Percentiles rank a stretch among this genome's conserved stretches.
phyloP scores from a whole-genome alignment of 2,888 invertebrate species.

The Dicyrtoma fusca region DNA sequence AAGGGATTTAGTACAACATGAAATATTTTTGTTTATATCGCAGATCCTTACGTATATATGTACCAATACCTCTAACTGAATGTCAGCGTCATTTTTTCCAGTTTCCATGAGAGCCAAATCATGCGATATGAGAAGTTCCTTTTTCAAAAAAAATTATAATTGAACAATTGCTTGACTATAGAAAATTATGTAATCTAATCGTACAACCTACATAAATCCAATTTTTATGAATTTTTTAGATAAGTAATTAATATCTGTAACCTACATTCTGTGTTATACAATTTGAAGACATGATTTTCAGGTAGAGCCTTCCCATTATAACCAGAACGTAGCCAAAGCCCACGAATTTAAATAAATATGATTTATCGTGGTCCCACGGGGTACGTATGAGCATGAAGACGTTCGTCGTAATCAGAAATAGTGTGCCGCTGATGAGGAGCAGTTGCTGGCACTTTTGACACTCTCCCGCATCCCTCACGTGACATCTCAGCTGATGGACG shows the following conservation, averaged over 20 bases:
- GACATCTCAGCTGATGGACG: constrained; percentile 16
- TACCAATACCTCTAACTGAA: constrained; percentile 31
- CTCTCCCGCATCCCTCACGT: not conserved
- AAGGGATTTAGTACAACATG: too few species aligned
- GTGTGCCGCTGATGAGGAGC: not conserved
- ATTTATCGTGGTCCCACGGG: not conserved
- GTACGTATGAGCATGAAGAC: constrained; percentile 2
- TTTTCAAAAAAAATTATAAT: not conserved
- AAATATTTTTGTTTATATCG: too few species aligned
- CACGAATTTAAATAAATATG: not conserved
- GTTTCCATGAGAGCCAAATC: constrained; percentile 5
- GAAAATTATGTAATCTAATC: not conserved
- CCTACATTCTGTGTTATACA: constrained; percentile 19
- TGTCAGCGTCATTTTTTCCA: not conserved
- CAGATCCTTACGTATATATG: not conserved
- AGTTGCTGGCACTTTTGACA: constrained; percentile 25
- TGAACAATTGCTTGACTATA: too few species aligned
- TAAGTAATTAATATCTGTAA: too few species aligned
- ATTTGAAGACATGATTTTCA: constrained; percentile 27
- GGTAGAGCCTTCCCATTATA: constrained; percentile 17
- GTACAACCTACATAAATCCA: not conserved
- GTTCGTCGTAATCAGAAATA: not conserved
- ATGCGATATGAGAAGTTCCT: not conserved
- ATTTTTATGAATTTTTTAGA: too few species aligned
- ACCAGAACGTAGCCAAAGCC: not conserved